A percentile compares a stretch with the other conserved stretches of the same genome.
Conservation (phyloP, 2,113 vertebrate genomes). For the Alexandromys fortis region DNA sequence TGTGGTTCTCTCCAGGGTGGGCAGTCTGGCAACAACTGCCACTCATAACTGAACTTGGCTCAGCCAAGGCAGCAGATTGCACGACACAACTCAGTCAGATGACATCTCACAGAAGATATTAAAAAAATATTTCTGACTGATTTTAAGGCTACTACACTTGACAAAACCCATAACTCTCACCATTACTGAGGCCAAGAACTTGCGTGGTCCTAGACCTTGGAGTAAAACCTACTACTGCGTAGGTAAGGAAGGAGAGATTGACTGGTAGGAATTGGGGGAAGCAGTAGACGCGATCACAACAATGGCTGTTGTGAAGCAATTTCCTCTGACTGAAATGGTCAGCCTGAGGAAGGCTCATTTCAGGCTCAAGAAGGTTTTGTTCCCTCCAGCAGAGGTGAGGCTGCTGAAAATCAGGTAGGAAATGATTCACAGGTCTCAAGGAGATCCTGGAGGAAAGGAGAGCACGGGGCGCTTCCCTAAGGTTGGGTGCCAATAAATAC, state of each 20-base stretch:
- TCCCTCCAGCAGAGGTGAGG: not conserved
- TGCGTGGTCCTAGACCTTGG: not conserved
- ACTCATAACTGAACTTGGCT: not conserved
- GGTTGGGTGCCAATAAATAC: not conserved
- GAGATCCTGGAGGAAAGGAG: not conserved
- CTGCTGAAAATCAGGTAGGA: not conserved
- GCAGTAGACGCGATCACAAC: not conserved
- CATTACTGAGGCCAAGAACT: not conserved
- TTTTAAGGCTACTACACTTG: too few species aligned
- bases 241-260: not conserved
- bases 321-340: not conserved
- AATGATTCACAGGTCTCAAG: not conserved
- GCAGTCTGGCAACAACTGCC: not conserved
- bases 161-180: not conserved
- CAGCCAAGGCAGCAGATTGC: not conserved
- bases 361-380: not conserved
- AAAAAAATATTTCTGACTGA: not conserved
- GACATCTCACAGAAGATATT: not conserved
- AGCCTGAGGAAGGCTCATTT: not conserved
- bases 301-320: not conserved
- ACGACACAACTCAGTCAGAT: not conserved
- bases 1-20: not conserved
- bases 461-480: not conserved
- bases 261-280: too few species aligned
- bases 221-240: not conserved